Base-by-base conservation (phyloP, 1,140 invertebrate species). In the Cyrtorhinus lividipennis region DNA sequence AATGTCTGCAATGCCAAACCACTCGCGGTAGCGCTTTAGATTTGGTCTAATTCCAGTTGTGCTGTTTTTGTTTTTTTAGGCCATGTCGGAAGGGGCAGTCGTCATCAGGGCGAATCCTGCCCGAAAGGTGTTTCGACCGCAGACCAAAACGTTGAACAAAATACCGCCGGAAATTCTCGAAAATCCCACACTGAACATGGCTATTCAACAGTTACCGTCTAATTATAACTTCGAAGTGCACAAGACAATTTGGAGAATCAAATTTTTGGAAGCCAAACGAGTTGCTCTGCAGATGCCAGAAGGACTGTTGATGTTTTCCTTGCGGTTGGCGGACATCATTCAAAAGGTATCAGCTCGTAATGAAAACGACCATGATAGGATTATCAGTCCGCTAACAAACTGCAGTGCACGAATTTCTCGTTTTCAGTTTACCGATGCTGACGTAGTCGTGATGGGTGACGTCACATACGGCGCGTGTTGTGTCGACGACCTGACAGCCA, bases 201-300 rank as follows among this genome's bases (percentile, higher is more conserved):
- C 88, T 2, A 83, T 87, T 62, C 76, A 81, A 67, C 73, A 76
- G 56, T 77, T 99, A 56, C 96, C 97, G 8, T 71, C 79, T 15
- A 99, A 99, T 78, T 99, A 99, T 71, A 98, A 97, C 77, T 99
- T 99, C 77, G 97, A 99, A 83, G 85, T 99, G 68, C 89, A 88
- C 48, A 99, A 99, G 75, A 98, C 95, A 0, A 86, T 99, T 73
- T 99, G 95, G 95, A 83, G 92, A 71, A 94, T 98, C 66, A 78
- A 81, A 65, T 84, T 89, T 71, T 76, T 82, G 23, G 81, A 84
- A 65, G 83, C 89, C 0, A 94, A 91, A 75, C 81, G 83, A 71
- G 94, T 99, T 0, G 95, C 92, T 1, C 74, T 99, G 12, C 97
- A 99, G 77, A 87, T 99, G 81, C 97, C 96, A 1, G 97, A 99